A percentile compares a stretch with the other conserved stretches of the same genome.
Conservation (phyloP, 2,797 vertebrate species). For the Glossophaga mutica region DNA sequence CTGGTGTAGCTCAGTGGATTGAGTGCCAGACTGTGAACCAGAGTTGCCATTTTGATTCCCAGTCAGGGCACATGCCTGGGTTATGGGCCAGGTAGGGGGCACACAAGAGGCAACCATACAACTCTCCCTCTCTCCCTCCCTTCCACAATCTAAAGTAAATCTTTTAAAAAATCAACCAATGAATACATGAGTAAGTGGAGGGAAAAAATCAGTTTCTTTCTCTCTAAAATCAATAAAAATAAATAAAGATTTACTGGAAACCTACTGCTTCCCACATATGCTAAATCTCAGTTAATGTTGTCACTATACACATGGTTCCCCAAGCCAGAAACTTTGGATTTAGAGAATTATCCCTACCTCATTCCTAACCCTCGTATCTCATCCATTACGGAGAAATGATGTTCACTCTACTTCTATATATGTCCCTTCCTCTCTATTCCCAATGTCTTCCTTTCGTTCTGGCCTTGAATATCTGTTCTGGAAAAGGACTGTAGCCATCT, state of each 20-base stretch:
- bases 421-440: not conserved
- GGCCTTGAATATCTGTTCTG: not conserved
- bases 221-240: no score
- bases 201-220: no score
- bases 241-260: not conserved
- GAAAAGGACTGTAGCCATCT: not conserved
- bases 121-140: no score
- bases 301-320: not conserved
- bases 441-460: not conserved
- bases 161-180: no score
- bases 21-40: no score
- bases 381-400: not conserved
- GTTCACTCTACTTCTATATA: not conserved
- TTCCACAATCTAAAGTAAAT: no score
- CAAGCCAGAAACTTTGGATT: not conserved
- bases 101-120: no score
- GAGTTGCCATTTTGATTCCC: no score
- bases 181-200: no score
- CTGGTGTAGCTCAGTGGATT: no score
- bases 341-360: not conserved
- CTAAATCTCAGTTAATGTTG: not conserved
- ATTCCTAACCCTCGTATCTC: not conserved
- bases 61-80: no score
- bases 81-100: no score
- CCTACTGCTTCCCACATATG: not conserved